Conservation (phyloP, 2,113 vertebrate species). For the Centropus bengalensis region DNA sequence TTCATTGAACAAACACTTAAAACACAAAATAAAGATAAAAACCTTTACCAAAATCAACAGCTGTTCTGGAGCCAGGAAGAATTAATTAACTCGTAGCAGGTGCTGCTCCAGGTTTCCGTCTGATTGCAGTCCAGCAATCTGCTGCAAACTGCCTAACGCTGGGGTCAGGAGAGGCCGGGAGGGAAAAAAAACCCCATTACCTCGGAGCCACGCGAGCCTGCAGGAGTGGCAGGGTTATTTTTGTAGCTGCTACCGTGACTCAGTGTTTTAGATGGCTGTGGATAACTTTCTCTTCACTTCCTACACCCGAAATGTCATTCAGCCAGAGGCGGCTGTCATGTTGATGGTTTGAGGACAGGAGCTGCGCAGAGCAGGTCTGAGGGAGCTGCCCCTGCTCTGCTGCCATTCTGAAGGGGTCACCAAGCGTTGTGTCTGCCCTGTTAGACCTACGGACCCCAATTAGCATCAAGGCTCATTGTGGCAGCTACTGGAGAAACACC, state of each 20-base stretch:
- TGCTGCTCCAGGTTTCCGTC: neutral
- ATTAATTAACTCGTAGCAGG: neutral
- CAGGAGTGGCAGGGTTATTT: neutral
- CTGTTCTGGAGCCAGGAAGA: neutral
- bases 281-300: neutral
- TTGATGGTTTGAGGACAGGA: neutral
- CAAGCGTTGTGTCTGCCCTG: accelerated
- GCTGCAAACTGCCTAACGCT: accelerated
- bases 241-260: neutral
- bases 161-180: accelerated
- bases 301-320: neutral
- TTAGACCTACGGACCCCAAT: neutral
- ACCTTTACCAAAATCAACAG: neutral
- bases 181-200: neutral
- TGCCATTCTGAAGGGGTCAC: accelerated
- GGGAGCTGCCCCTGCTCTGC: neutral
- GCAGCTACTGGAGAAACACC: neutral
- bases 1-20: neutral
- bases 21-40: neutral
- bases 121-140: neutral
- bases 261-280: neutral
- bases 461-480: neutral
- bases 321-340: neutral
- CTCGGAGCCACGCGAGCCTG: accelerated
- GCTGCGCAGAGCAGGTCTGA: neutral